phyloP scores from a whole-genome alignment of 2,888 invertebrate genomes.

The Spialia ferax region DNA sequence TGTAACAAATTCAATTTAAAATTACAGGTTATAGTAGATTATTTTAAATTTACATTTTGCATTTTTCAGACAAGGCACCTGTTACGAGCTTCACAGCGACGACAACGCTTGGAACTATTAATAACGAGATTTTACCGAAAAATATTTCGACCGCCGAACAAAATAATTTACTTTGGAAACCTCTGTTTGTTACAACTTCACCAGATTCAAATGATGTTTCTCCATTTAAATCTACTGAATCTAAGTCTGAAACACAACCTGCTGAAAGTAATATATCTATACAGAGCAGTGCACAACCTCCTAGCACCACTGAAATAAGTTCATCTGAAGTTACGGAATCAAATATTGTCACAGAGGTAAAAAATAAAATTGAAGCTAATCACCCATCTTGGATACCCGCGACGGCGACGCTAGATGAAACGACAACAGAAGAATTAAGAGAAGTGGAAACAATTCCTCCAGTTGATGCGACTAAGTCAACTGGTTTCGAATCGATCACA shows the following conservation, averaged over 20 bases:
- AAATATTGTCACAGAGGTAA: neutral
- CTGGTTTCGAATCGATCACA: conserved; percentile 82
- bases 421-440: conserved; percentile 54
- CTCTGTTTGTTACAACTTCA: conserved; percentile 53
- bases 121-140: conserved; percentile 66
- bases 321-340: conserved; percentile 14
- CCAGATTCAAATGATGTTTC: conserved; percentile 50
- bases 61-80: conserved; percentile 68
- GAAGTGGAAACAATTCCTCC: conserved; percentile 62
- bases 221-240: conserved; percentile 56
- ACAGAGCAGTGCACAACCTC: conserved; percentile 62
- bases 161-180: conserved; percentile 65
- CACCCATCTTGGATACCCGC: conserved; percentile 64
- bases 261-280: conserved; percentile 71
- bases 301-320: conserved; percentile 51
- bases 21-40: too few relatives aligned
- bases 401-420: conserved; percentile 54
- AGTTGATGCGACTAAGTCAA: conserved; percentile 68
- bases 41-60: conserved; percentile 22
- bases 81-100: conserved; percentile 54
- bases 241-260: conserved; percentile 64
- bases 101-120: conserved; percentile 57
- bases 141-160: conserved; percentile 66
- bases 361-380: conserved; percentile 48
- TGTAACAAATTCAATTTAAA: too few relatives aligned